Evolutionary conservation across 2,797 vertebrate genomes (phyloP).

Genomic region (Nothura maculosa): DNA sequence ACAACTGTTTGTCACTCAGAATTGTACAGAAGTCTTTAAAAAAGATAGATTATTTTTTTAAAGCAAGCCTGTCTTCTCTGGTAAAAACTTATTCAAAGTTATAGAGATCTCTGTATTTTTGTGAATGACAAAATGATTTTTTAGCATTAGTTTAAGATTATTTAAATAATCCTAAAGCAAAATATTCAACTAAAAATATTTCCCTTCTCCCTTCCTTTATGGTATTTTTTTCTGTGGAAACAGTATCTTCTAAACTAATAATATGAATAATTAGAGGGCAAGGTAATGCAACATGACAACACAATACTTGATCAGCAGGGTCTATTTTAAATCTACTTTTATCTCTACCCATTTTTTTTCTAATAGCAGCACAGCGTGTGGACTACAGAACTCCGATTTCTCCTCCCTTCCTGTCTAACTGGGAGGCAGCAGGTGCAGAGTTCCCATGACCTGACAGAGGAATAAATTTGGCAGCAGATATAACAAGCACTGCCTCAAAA

Average conservation of each 20-base stretch:
- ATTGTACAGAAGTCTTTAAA: neutral
- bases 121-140: neutral
- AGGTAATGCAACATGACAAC: neutral
- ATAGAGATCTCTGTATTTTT: neutral
- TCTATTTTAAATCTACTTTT: conserved; percentile 24
- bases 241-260: neutral
- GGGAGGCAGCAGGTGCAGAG: conserved; percentile 58
- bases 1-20: neutral
- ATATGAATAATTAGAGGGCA: neutral
- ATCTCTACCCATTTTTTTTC: conserved; percentile 2
- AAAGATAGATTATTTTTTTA: neutral
- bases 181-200: neutral
- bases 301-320: neutral
- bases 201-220: neutral
- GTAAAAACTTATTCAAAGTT: neutral
- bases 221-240: neutral
- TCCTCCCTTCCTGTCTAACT: neutral
- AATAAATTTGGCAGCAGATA: conserved; percentile 38
- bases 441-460: conserved; percentile 2
- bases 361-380: neutral
- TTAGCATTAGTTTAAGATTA: neutral
- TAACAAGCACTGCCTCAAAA: conserved; percentile 35
- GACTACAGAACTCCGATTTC: neutral
- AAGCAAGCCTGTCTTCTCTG: neutral
- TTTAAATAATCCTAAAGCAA: neutral